A percentile compares a stretch with the other conserved stretches of the same genome.
Conservation (phyloP, 2,113 vertebrate species). For the Peromyscus polionotus region DNA sequence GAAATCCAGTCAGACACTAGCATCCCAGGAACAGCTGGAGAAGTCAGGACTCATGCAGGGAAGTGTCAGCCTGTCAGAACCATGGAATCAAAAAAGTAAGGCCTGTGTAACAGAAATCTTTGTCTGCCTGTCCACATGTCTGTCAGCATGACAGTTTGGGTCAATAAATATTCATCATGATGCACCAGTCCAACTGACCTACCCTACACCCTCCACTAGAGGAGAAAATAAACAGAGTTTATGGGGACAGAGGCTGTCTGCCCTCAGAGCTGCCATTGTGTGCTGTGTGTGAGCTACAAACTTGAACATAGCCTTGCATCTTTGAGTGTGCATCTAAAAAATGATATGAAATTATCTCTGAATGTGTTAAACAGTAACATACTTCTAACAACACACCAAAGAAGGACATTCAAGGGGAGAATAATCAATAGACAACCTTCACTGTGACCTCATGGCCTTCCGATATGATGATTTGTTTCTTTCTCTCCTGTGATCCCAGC, state of each 20-base stretch:
- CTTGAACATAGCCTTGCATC: constrained; percentile 14
- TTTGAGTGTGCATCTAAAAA: neutral
- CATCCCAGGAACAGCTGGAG: constrained; percentile 78
- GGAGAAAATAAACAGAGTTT: constrained; percentile 89
- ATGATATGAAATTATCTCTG: neutral
- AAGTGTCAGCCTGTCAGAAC: constrained; percentile 80
- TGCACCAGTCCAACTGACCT: constrained; percentile 85
- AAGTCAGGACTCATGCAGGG: constrained; percentile 77
- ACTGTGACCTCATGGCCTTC: neutral
- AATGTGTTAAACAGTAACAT: neutral
- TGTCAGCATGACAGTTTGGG: constrained; percentile 88
- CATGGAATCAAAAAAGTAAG: constrained; percentile 61
- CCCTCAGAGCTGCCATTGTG: constrained; percentile 85
- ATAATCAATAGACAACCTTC: neutral
- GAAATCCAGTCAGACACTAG: constrained; percentile 18
- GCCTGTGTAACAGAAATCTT: constrained; percentile 83
- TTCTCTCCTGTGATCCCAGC: neutral
- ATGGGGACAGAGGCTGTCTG: constrained; percentile 71
- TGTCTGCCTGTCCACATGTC: constrained; percentile 85
- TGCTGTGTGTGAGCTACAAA: constrained; percentile 76
- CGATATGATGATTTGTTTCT: neutral
- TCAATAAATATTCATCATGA: constrained; percentile 90
- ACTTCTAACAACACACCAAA: neutral
- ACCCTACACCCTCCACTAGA: constrained; percentile 80
- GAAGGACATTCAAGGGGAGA: neutral